These are phyloP conservation scores for Rhopilema esculentum DNA, from an alignment of 30 jellyfish, hydroid and myxozoan genomes.

Conservation along the genomic window DNA sequence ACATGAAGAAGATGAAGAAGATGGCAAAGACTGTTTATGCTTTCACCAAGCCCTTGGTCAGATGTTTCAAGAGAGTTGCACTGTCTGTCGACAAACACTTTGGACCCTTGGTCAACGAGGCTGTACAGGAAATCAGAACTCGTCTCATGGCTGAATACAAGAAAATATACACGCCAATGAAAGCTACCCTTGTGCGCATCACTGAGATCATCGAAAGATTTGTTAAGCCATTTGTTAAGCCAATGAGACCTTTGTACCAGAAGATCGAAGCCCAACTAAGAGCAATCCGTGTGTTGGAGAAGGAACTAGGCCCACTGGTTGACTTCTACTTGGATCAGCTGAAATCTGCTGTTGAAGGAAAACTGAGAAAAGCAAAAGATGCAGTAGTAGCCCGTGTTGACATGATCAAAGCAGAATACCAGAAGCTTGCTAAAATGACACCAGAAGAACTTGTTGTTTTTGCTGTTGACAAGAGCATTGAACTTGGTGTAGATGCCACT, in stretches of 20 bases:
- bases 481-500: slow-evolving; percentile 57
- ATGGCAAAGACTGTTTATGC: slow-evolving; percentile 23
- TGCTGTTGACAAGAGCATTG: slow-evolving; percentile 55
- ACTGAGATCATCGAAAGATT: slow-evolving; percentile 57
- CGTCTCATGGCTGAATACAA: slow-evolving; percentile 37
- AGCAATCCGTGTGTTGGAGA: slow-evolving; percentile 61
- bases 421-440: slow-evolving; percentile 66
- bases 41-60: slow-evolving; percentile 38
- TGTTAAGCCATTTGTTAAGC: slow-evolving; percentile 78
- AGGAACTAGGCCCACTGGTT: slow-evolving; percentile 61
- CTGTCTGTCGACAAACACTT: slow-evolving; percentile 82
- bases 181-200: slow-evolving; percentile 24
- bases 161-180: slow-evolving; percentile 65
- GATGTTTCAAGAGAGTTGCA: slow-evolving; percentile 42
- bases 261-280: slow-evolving; percentile 71
- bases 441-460: slow-evolving; percentile 71
- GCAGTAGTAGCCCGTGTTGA: slow-evolving; percentile 7
- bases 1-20: slow-evolving; percentile 58
- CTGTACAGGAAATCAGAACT: slow-evolving; percentile 26
- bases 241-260: slow-evolving; percentile 71
- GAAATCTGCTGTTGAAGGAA: slow-evolving; percentile 39
- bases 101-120: slow-evolving; percentile 76
- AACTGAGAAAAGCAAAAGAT: slow-evolving; percentile 5
- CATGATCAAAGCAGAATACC: slow-evolving; percentile 8
- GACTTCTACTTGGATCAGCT: slow-evolving; percentile 25